Evolutionary conservation across 1,140 invertebrate genomes (phyloP), one percentile per base, ranked within the genome.

Genomic region (Notospermus geniculatus): DNA sequence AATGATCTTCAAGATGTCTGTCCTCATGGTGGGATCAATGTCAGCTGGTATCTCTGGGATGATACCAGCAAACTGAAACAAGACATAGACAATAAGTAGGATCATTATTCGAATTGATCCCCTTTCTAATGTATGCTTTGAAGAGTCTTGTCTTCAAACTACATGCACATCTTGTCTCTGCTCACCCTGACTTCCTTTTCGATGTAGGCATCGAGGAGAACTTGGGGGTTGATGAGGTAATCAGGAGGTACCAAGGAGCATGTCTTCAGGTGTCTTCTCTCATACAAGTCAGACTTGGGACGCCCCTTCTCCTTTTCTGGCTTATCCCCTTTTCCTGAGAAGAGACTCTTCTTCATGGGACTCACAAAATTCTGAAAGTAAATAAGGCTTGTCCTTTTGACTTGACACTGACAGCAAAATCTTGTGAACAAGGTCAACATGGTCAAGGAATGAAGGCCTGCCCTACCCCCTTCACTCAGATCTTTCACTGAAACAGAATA

Each of bases 1-100:
- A 39, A 80, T 78, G 13, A 78, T 70, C 39, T 73, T 66, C 28
- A 80, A 57, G 5, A 80, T 73, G 53, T 79, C 75, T 59, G 79
- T 79, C 54, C 79, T 63, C 62, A 77, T 80, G 41, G 77, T 80
- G 17, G 72, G 68, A 63, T 80, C 79, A 32, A 74, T 65, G 45
- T 77, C 68, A n/a, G 71, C 59, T 7, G 75, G 67, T 36, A 80
- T 75, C 28, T 72, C 74, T 32, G 72, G 65, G 28, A 80, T 73
- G 25, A 71, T 66, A 7, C 79, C 79, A 45, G 70, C 75, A 77
- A 69, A 80, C 76, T 80, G 61, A 56, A 74, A 69, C 30, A 50
- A 27, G n/a, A 5, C 5, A 27, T 9, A 50, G 9, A 50, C n/a
- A 59, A 27, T 59, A 17, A 59, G 17, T 59, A 19, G 11, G 25